Percentiles rank a stretch among this genome's conserved stretches.
These are phyloP conservation scores for Aegypius monachus DNA, from an alignment of 2,113 vertebrate species.

Conservation along the genomic window DNA sequence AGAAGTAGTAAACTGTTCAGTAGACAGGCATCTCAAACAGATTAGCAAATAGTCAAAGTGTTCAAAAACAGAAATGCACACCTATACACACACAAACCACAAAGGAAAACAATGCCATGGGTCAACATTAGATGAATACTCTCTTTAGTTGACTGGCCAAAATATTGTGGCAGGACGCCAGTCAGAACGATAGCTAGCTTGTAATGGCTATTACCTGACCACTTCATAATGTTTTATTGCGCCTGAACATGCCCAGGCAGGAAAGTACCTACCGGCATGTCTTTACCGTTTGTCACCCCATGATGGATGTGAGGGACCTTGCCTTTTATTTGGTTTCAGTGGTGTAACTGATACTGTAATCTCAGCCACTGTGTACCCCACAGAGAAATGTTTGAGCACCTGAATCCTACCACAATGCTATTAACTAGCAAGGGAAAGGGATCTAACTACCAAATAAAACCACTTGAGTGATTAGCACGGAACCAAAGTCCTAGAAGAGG, in stretches of 20 bases:
- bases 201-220: neutral
- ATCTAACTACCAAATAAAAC: neutral
- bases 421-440: neutral
- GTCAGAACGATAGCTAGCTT: neutral
- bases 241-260: constrained; percentile 24
- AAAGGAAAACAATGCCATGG: neutral
- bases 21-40: neutral
- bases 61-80: neutral
- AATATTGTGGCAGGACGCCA: neutral
- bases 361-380: neutral
- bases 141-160: neutral
- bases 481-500: neutral
- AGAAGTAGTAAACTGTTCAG: neutral
- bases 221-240: neutral
- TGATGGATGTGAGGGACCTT: neutral
- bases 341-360: neutral
- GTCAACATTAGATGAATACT: constrained; percentile 19
- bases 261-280: neutral
- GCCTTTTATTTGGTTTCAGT: neutral
- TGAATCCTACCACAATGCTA: neutral
- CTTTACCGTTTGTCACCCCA: neutral
- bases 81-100: neutral
- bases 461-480: neutral
- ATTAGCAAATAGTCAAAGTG: neutral
- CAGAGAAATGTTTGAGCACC: neutral